These are phyloP conservation scores for Microcebus murinus DNA, from an alignment of 2,113 vertebrate genomes.

Conservation along the genomic window DNA sequence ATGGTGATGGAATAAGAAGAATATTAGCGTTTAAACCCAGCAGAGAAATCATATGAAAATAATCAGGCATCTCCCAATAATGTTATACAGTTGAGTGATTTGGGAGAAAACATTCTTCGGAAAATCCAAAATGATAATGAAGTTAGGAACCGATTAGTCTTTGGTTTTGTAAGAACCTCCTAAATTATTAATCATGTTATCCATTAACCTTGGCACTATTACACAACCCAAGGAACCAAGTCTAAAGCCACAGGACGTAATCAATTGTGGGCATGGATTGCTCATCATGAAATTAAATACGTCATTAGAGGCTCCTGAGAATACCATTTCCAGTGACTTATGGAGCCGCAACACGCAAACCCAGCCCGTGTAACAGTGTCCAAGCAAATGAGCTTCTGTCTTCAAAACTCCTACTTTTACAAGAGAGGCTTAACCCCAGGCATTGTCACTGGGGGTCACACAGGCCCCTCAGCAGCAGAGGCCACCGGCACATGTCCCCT, in stretches of 20 bases:
- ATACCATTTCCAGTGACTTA: not conserved
- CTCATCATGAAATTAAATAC: slow-evolving; percentile 58
- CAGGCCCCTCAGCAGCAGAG: not conserved
- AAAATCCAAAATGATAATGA: slow-evolving; percentile 54
- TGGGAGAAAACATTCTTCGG: slow-evolving; percentile 36
- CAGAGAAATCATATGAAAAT: not conserved
- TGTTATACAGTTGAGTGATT: slow-evolving; percentile 6
- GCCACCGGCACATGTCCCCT: fast-evolving
- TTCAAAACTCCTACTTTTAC: not conserved
- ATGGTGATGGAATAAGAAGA: not conserved
- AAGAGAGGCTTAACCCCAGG: not conserved
- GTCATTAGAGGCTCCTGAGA: slow-evolving; percentile 43
- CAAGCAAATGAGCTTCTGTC: not conserved
- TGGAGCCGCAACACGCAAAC: not conserved
- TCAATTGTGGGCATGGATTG: slow-evolving; percentile 32
- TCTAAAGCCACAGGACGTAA: slow-evolving; percentile 3
- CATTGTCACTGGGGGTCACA: fast-evolving
- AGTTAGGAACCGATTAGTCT: slow-evolving; percentile 15
- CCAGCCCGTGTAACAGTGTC: not conserved
- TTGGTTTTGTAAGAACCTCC: slow-evolving; percentile 41
- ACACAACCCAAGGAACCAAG: not conserved
- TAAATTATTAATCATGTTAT: slow-evolving; percentile 52
- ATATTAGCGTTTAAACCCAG: not conserved
- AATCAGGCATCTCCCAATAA: slow-evolving; percentile 43
- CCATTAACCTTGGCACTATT: not conserved